Conservation (phyloP, 2,888 invertebrate species). For the Melipona beecheii region DNA sequence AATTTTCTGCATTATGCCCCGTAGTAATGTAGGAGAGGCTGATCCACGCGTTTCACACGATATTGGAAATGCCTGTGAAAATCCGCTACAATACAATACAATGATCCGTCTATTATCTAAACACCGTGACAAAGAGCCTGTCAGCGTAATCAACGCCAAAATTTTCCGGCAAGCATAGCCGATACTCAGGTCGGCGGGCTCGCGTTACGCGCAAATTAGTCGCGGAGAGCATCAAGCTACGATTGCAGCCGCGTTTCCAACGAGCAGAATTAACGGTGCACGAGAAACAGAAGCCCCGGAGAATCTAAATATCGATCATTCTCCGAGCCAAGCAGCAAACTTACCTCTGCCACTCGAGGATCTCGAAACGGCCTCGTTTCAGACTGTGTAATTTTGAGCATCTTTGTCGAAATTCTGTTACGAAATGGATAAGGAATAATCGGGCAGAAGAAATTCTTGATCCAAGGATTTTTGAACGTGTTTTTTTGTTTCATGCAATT, state of each 20-base stretch:
- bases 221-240: conserved; percentile 32
- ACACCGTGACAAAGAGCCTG: conserved; percentile 60
- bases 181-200: conserved; percentile 56
- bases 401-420: conserved; percentile 4
- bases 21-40: conserved; percentile 19
- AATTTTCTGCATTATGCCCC: conserved; percentile 27
- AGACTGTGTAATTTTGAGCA: conserved; percentile 1
- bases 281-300: conserved; percentile 18
- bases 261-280: conserved; percentile 39
- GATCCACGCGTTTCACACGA: conserved; percentile 35
- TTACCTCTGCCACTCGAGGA: conserved; percentile 28
- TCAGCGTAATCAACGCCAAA: conserved; percentile 61
- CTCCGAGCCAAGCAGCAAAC: conserved; percentile 3
- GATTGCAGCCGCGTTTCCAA: conserved; percentile 43
- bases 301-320: conserved; percentile 58
- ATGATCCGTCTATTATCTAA: conserved; percentile 67
- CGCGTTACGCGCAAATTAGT: conserved; percentile 64
- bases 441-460: neutral
- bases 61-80: conserved; percentile 57
- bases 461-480: neutral
- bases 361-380: conserved; percentile 16
- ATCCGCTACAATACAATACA: conserved; percentile 63
- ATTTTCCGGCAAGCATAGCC: conserved; percentile 57
- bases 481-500: no score
- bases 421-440: neutral